A percentile compares a stretch with the other conserved stretches of the same genome.
phyloP scores from a whole-genome alignment of 2,113 vertebrate species.

The Melanerpes formicivorus region DNA sequence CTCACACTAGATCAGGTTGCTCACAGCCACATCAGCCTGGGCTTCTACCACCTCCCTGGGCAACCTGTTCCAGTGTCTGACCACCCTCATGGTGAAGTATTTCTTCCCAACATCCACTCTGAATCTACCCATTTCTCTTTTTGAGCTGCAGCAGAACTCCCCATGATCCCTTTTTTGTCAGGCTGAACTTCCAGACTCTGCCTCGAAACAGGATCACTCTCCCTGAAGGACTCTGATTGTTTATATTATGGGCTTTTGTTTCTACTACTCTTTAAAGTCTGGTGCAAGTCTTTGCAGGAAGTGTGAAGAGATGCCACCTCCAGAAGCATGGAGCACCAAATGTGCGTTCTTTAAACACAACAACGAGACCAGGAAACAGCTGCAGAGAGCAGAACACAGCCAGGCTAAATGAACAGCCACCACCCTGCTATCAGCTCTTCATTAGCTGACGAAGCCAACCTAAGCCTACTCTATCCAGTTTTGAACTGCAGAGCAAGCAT shows the following conservation, averaged over 20 bases:
- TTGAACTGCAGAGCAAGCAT: constrained; percentile 42
- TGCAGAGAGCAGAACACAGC: constrained; percentile 49
- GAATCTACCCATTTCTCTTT: background rate
- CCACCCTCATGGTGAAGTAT: too few species aligned
- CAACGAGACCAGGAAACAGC: constrained; percentile 59
- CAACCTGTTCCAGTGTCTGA: too few species aligned
- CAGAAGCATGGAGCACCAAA: constrained; percentile 49
- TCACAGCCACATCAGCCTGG: too few species aligned
- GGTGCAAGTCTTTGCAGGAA: constrained; percentile 49
- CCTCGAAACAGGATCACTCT: background rate
- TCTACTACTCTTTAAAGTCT: constrained; percentile 48
- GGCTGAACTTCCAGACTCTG: background rate
- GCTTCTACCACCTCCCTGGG: too few species aligned
- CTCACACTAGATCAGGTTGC: too few species aligned
- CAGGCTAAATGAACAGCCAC: constrained; percentile 64
- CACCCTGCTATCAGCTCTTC: constrained; percentile 23
- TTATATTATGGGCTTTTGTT: constrained; percentile 63
- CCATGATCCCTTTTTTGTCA: background rate
- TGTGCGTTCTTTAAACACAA: constrained; percentile 59
- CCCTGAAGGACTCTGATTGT: background rate
- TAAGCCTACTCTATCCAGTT: constrained; percentile 36
- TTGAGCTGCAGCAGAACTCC: background rate
- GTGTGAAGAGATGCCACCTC: constrained; percentile 66
- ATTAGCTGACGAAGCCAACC: constrained; percentile 34
- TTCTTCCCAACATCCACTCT: too few species aligned